A percentile compares a stretch with the other conserved stretches of the same genome.
phyloP scores from a whole-genome alignment of 2,888 invertebrate species.

The Sinhomidia bicolor region DNA sequence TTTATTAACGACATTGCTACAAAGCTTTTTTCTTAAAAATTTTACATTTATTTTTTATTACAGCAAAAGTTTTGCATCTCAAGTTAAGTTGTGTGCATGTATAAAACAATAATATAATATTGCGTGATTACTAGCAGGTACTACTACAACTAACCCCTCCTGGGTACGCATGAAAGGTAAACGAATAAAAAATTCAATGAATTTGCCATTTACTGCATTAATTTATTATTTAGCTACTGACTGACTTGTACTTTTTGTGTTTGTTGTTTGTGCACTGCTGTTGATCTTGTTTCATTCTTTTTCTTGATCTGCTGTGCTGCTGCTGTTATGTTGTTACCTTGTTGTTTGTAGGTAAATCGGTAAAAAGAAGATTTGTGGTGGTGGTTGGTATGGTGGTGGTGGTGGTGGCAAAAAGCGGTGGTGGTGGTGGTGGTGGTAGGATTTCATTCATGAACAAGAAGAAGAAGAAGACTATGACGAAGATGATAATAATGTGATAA shows the following conservation, averaged over 20 bases:
- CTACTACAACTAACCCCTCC: constrained; percentile 22
- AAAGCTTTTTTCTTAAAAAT: too few species aligned
- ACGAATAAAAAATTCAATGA: constrained; percentile 19
- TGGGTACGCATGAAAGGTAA: constrained; percentile 40
- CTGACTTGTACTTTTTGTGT: neutral
- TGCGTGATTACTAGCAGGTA: constrained; percentile 35
- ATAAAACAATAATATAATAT: too few species aligned
- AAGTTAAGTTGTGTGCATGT: too few species aligned
- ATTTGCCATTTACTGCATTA: constrained; percentile 22
- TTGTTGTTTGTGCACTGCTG: too few species aligned
- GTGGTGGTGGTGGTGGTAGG: neutral
- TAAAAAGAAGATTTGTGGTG: neutral
- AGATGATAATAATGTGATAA: constrained; percentile 34
- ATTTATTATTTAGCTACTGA: constrained; percentile 29
- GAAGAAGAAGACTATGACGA: constrained; percentile 16
- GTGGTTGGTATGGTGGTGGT: neutral
- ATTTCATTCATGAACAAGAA: constrained; percentile 7
- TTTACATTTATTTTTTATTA: neutral
- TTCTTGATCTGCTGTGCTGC: neutral
- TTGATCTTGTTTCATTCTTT: neutral
- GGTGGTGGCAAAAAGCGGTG: neutral
- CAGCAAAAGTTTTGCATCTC: constrained; percentile 19
- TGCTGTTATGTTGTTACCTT: neutral
- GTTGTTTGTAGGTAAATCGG: neutral
- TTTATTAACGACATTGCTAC: neutral